phyloP scores from a whole-genome alignment of 2,113 vertebrate species.

The Phrynocephalus versicolor region DNA sequence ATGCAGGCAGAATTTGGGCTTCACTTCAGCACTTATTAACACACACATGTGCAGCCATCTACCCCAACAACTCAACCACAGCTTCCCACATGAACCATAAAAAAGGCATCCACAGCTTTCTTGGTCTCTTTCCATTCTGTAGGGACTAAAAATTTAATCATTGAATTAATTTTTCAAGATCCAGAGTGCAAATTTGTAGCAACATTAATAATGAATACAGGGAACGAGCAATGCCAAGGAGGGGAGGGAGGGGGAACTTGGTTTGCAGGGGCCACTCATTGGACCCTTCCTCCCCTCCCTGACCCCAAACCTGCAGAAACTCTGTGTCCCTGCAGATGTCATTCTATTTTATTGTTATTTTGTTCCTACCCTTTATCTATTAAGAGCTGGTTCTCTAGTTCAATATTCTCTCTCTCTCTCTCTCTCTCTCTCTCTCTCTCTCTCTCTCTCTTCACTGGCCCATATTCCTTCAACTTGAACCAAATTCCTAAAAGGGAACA shows the following conservation, averaged over 20 bases:
- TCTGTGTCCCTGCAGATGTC: background rate
- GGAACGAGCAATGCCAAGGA: slow-evolving; percentile 57
- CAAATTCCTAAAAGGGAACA: background rate
- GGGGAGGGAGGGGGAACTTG: slow-evolving; percentile 41
- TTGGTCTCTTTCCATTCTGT: slow-evolving; percentile 55
- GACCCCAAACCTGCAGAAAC: slow-evolving; percentile 7
- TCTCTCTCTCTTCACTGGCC: background rate
- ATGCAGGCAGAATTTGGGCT: slow-evolving; percentile 20
- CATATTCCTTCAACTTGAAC: background rate
- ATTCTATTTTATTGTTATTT: background rate
- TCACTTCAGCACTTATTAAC: slow-evolving; percentile 8
- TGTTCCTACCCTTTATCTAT: background rate
- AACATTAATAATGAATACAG: slow-evolving; percentile 64
- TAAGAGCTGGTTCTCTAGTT: too few relatives aligned
- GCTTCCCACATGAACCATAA: slow-evolving; percentile 24
- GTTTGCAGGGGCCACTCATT: background rate
- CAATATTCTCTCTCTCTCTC: background rate
- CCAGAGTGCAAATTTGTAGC: slow-evolving; percentile 65
- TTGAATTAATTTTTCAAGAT: slow-evolving; percentile 74
- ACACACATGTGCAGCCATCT: background rate
- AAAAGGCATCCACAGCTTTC: slow-evolving; percentile 56
- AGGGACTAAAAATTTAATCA: slow-evolving; percentile 76
- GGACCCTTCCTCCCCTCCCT: background rate
- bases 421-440: background rate
- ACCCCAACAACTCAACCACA: background rate